Evolutionary conservation across 2,888 invertebrate genomes (phyloP), one percentile per base, ranked within the genome.

Genomic region (Leucoptera coffeella): DNA sequence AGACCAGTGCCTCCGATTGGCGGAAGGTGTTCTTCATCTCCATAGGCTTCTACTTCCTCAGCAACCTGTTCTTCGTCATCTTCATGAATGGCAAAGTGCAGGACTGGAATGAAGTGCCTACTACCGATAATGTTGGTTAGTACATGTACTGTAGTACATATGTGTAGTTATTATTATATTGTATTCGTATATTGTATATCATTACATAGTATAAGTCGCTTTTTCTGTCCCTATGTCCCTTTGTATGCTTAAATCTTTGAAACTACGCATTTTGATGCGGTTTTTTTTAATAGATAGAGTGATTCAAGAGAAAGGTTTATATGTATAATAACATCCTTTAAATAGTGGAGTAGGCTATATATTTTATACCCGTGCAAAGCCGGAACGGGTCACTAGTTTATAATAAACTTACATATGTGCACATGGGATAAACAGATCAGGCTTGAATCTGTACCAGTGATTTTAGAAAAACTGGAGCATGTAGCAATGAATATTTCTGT

Each of bases 1-100:
- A 80, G 79, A 49, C 54, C 4, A 56, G 62, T 19, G 60, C 71
- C 1, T 39, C 47, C 1, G 72, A 74, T 32, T 82, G 82, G 82
- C 50, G 73, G 22, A 73, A 67, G 14, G 76, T 80, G 11, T 82
- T 82, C 50, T 76, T 76, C 43, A 58, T 80, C n/a, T 73, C 80
- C 0, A 67, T 77, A 1, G 60, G 50, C 0, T 61, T 81, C 36
- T 78, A 79, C 42, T 67, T 79, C 40, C 32, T 76, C 6, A 64
- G 74, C 15, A 79, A 79, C 41, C 44, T 76, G 32, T 57, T 80
- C 41, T 82, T 75, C 38, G 34, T 80, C 7, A 38, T 79, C 23
- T 80, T 77, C 42, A 78, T 77, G 29, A 62, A 73, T 1, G 79
- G 75, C 1, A 61, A 76, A n/a, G 44, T 74, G 2, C 81, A 82